Percentiles rank a stretch among this genome's conserved stretches.
Evolutionary conservation across 2,797 vertebrate genomes (phyloP).

Genomic region (Anisognathus igniventris): DNA sequence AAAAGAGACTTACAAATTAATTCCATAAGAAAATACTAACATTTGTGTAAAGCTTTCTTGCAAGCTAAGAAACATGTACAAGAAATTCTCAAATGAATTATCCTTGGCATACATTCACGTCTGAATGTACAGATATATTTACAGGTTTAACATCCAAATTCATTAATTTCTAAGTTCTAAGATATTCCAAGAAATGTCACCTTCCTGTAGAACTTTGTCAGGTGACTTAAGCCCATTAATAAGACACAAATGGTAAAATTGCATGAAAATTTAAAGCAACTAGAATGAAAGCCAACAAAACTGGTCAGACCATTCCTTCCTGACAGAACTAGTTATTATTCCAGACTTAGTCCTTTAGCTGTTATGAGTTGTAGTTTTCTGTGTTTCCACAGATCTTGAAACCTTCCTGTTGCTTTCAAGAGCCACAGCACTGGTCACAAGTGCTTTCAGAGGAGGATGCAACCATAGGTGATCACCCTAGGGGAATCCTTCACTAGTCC

Average conservation of each 20-base stretch:
- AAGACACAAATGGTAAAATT: background rate
- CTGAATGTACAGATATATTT: conserved; percentile 46
- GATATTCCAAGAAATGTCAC: background rate
- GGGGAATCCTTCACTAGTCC: background rate
- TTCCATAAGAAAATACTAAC: background rate
- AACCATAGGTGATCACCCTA: background rate
- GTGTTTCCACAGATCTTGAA: background rate
- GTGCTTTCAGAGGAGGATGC: background rate
- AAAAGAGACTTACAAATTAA: conserved; percentile 9
- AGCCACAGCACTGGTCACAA: background rate
- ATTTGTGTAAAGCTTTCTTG: conserved; percentile 9
- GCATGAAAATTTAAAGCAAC: background rate
- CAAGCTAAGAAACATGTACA: conserved; percentile 43
- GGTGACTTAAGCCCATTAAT: background rate
- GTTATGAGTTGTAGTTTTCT: background rate
- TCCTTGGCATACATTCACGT: conserved; percentile 22
- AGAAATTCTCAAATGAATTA: conserved; percentile 59
- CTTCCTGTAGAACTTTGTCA: background rate
- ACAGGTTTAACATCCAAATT: conserved; percentile 31
- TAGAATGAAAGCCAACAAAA: conserved; percentile 25
- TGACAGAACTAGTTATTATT: background rate
- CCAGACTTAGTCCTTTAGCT: background rate
- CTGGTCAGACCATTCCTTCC: background rate
- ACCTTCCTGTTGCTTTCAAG: background rate
- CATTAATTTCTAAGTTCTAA: background rate